Evolutionary conservation across 2,113 vertebrate genomes (phyloP).

Genomic region (pig (Sus scrofa)): T2T-Sscrofa CM000830.6:34675501-34676000

Average conservation of each 20-base stretch:
- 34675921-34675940: not conserved
- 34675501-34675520: not conserved
- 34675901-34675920: not conserved
- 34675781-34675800: not conserved
- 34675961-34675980: not conserved
- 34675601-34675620: not conserved
- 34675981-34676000: not conserved
- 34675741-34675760: not conserved
- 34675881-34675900: not conserved
- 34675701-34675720: not conserved
- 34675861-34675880: not conserved
- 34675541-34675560: not conserved
- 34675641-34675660: not conserved
- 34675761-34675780: not conserved
- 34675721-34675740: not conserved
- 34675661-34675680: not conserved
- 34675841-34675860: not conserved
- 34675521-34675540: not conserved
- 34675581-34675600: not conserved
- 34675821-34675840: not conserved
- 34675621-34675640: not conserved
- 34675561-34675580: not conserved
- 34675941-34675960: not conserved
- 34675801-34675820: not conserved
- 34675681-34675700: not conserved